These are phyloP conservation scores for Oryzias curvinotus DNA, from an alignment of 2,113 vertebrate species.

Conservation along the genomic window DNA sequence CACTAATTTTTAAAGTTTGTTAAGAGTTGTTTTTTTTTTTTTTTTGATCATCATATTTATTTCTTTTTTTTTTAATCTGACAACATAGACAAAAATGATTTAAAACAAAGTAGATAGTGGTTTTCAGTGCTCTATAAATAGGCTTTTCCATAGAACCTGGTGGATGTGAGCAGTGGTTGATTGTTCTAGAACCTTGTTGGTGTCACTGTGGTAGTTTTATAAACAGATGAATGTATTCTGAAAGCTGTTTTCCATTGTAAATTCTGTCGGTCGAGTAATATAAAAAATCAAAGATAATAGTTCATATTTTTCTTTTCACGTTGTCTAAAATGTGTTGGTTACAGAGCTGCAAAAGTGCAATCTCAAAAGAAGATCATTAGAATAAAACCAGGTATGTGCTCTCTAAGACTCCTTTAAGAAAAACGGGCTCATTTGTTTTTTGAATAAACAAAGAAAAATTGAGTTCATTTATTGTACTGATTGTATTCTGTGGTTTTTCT, in stretches of 20 bases:
- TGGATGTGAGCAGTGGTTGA: conserved; percentile 23
- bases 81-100: conserved; percentile 37
- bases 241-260: conserved; percentile 51
- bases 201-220: conserved; percentile 58
- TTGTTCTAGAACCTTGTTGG: conserved; percentile 38
- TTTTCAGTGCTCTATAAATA: conserved; percentile 29
- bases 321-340: background rate
- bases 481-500: conserved; percentile 31
- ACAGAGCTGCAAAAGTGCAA: conserved; percentile 11
- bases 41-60: conserved; percentile 68
- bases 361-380: conserved; percentile 1
- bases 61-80: conserved; percentile 52
- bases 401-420: conserved; percentile 6
- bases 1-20: too few relatives aligned
- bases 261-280: conserved; percentile 44
- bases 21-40: too few relatives aligned
- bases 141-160: conserved; percentile 23
- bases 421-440: background rate
- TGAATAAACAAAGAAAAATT: conserved; percentile 15
- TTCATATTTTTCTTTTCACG: conserved; percentile 1
- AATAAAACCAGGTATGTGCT: conserved; percentile 31
- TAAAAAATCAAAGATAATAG: conserved; percentile 21
- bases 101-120: conserved; percentile 23
- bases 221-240: conserved; percentile 59
- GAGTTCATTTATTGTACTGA: conserved; percentile 16